Evolutionary conservation across 2,113 vertebrate species (phyloP), one percentile per base, ranked within the genome.

Genomic region (Papio anubis): DNA sequence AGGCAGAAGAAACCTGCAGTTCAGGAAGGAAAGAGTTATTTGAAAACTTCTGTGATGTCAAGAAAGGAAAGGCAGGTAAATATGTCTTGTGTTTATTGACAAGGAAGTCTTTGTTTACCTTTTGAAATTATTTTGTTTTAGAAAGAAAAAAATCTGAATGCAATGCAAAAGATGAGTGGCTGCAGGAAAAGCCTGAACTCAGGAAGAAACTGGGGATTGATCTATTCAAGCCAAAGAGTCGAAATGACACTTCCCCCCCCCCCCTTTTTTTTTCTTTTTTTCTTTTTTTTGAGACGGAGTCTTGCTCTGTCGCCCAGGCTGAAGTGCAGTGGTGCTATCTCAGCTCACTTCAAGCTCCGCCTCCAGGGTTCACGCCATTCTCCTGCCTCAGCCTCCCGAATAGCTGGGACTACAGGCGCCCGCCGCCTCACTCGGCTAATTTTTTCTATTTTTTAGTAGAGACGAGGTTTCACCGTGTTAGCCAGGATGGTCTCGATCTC

Each of bases 31-130:
- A 88, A 75, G 14, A 6, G 8, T 14, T 64, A 45, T 12, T 93
- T 93, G 72, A 81, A 72, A 64, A 57, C 32, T 91, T 78, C n/a
- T 7, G 79, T 92, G 80, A 70, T 72, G 52, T 45, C 79, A 86
- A 78, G 57, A 52, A 88, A 21, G 66, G 32, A 70, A 76, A 70
- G 1, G 16, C 30, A 27, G 64, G 40, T 73, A 68, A 76, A 38
- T 61, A 11, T 25, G 52, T 84, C 4, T 61, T 48, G 43, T 20
- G 43, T 89, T 91, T 82, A 70, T 43, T 82, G 32, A 72, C 57
- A 83, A 13, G 6, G 3, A 16, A 45, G 35, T 21, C 9, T 45
- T 48, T 75, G 23, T 52, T 90, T 78, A 83, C 13, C 35, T 90
- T 88, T 86, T 43, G 85, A 88, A 61, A 86, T 57, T 43, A 70